These are phyloP conservation scores for Gymnorhina tibicen DNA, from an alignment of 2,113 vertebrate species.

Conservation along the genomic window DNA sequence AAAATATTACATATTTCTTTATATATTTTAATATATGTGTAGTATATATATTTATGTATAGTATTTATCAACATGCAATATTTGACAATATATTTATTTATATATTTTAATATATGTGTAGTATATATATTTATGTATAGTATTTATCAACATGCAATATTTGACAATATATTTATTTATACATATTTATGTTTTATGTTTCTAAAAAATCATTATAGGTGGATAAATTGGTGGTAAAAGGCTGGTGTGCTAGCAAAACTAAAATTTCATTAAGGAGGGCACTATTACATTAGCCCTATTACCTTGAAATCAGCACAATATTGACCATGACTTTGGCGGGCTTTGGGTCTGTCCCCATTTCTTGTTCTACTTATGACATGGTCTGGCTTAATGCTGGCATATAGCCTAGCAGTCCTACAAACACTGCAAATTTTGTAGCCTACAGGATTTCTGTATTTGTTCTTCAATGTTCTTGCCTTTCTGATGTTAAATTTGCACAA, in stretches of 20 bases:
- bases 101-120: too few species aligned
- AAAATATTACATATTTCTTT: too few species aligned
- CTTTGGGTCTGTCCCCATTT: neutral
- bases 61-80: too few species aligned
- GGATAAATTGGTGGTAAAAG: neutral
- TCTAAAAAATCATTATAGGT: neutral
- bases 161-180: neutral
- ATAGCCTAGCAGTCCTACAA: neutral
- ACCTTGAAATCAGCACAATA: neutral
- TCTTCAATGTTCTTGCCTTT: neutral
- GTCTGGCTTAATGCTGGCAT: neutral
- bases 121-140: neutral
- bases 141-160: neutral
- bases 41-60: too few species aligned
- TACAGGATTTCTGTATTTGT: neutral
- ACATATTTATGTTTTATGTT: neutral
- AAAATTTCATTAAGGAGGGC: neutral
- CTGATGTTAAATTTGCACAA: neutral
- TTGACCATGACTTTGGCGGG: neutral
- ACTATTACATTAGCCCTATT: neutral
- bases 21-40: too few species aligned
- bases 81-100: too few species aligned
- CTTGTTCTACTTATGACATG: neutral
- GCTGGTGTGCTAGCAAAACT: neutral
- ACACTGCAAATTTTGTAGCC: neutral